Percentiles rank a stretch among this genome's conserved stretches.
Conservation (phyloP, 2,113 vertebrate species). For the Acrocephalus arundinaceus region DNA sequence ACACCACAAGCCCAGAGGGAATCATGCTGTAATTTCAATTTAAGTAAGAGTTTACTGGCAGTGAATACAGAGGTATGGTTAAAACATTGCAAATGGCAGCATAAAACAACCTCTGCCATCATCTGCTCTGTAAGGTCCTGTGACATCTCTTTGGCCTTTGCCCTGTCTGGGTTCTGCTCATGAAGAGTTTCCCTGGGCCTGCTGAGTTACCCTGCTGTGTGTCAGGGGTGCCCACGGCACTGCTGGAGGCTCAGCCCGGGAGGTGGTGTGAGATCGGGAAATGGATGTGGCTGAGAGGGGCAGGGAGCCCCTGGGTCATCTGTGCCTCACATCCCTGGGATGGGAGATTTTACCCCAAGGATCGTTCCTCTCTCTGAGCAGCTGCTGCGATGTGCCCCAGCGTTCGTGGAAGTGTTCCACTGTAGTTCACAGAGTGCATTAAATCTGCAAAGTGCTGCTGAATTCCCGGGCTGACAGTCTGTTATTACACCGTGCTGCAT, state of each 20-base stretch:
- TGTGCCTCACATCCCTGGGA: background rate
- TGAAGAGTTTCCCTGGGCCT: background rate
- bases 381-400: background rate
- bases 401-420: background rate
- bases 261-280: background rate
- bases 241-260: background rate
- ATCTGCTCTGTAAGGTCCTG: background rate
- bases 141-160: background rate
- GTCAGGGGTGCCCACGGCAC: background rate
- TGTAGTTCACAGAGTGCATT: background rate
- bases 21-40: background rate
- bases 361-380: background rate
- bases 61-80: rapidly evolving
- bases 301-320: background rate
- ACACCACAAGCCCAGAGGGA: background rate
- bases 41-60: background rate
- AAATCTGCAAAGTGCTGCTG: background rate
- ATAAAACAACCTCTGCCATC: background rate
- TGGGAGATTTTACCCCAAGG: background rate
- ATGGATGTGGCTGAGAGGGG: background rate
- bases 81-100: background rate
- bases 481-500: rapidly evolving
- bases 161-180: background rate
- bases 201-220: background rate
- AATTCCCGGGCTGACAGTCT: background rate